Conservation (phyloP, 2,888 invertebrate species). For the Axea sp. region DNA sequence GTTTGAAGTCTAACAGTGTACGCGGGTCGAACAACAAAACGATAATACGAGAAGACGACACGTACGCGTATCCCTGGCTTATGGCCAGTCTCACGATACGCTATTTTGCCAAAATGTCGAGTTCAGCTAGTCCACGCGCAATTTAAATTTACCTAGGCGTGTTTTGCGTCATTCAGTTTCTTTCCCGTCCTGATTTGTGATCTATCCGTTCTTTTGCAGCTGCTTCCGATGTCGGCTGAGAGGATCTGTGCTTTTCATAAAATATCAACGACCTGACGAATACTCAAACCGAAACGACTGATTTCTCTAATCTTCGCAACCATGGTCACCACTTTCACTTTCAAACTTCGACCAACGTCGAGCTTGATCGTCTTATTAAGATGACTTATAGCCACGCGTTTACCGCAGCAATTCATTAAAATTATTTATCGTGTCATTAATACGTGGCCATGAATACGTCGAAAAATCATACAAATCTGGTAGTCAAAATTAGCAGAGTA, state of each 20-base stretch:
- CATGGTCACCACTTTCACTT: slow-evolving; percentile 11
- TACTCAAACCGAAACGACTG: slow-evolving; percentile 3
- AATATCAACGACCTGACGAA: slow-evolving; percentile 73
- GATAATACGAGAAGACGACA: slow-evolving; percentile 64
- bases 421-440: slow-evolving; percentile 4
- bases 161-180: slow-evolving; percentile 75
- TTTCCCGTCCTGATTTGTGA: slow-evolving; percentile 73
- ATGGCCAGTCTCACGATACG: slow-evolving; percentile 66
- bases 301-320: slow-evolving; percentile 15
- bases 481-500: too few species aligned
- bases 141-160: slow-evolving; percentile 78
- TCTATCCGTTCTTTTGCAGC: slow-evolving; percentile 70
- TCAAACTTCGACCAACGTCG: slow-evolving; percentile 1
- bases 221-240: slow-evolving; percentile 73
- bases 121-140: slow-evolving; percentile 68
- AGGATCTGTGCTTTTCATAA: slow-evolving; percentile 68
- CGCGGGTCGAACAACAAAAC: slow-evolving; percentile 61
- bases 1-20: slow-evolving; percentile 28
- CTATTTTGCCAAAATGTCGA: slow-evolving; percentile 62
- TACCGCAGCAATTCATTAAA: background rate
- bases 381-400: slow-evolving; percentile 1
- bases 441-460: background rate
- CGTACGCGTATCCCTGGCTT: slow-evolving; percentile 69
- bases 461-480: background rate
- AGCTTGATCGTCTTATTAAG: slow-evolving; percentile 5